phyloP scores from a whole-genome alignment of 2,113 vertebrate genomes.

The Echinops telfairi region DNA sequence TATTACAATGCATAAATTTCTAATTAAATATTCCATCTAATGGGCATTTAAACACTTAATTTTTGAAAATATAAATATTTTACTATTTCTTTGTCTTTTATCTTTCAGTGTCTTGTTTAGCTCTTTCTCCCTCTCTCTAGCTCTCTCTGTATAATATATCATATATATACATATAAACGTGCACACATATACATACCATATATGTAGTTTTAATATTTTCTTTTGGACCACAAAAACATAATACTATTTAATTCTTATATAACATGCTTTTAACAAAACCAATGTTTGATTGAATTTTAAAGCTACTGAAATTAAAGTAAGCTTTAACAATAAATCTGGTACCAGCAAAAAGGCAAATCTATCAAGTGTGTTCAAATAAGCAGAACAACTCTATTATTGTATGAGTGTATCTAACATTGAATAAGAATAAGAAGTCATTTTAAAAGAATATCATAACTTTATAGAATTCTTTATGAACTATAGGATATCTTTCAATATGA shows the following conservation, averaged over 20 bases:
- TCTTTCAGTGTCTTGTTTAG: neutral
- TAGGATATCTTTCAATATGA: neutral
- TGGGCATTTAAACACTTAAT: conserved; percentile 1
- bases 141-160: no score
- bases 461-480: neutral
- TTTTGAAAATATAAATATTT: conserved; percentile 36
- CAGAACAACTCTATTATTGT: neutral
- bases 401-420: neutral
- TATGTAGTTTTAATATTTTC: neutral
- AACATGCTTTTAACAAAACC: conserved; percentile 56
- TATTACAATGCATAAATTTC: neutral
- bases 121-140: neutral
- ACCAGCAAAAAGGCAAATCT: conserved; percentile 39
- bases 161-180: no score
- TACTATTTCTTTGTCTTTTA: neutral
- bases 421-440: neutral
- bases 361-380: conserved; percentile 33
- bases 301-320: conserved; percentile 37
- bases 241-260: neutral
- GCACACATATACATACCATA: no score
- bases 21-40: neutral
- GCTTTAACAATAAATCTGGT: conserved; percentile 19
- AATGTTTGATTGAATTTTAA: conserved; percentile 41
- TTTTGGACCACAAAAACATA: neutral
- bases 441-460: neutral